phyloP scores from a whole-genome alignment of 1,140 invertebrate species.

The Chlorops oryzae region DNA sequence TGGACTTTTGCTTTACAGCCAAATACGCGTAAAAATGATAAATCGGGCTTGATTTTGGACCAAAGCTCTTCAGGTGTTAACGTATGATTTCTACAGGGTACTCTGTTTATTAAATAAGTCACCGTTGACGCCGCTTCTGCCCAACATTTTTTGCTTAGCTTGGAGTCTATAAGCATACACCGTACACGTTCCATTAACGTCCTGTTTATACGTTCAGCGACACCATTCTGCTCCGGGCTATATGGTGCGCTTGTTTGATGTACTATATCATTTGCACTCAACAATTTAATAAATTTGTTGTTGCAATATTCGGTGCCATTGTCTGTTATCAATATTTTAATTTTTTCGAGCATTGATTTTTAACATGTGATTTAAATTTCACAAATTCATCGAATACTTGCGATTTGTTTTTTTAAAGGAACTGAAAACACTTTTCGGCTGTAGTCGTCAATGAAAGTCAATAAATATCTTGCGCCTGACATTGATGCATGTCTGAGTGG shows the following conservation, averaged over 20 bases:
- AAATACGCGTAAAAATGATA: constrained; percentile 33
- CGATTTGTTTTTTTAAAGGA: constrained; percentile 7
- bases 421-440: constrained; percentile 41
- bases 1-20: constrained; percentile 33
- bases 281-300: too few relatives aligned
- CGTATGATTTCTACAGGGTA: constrained; percentile 4
- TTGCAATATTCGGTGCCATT: too few relatives aligned
- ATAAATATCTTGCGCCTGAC: constrained; percentile 7
- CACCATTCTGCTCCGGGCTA: constrained; percentile 32
- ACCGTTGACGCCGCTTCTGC: too few relatives aligned
- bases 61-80: constrained; percentile 22
- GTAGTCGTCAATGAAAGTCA: constrained; percentile 49
- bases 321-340: too few relatives aligned
- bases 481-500: too few relatives aligned
- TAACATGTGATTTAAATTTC: constrained; percentile 25
- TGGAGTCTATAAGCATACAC: background rate
- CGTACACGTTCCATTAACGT: constrained; percentile 25
- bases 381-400: constrained; percentile 21
- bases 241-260: constrained; percentile 22
- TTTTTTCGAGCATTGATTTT: constrained; percentile 10
- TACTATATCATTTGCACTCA: constrained; percentile 3
- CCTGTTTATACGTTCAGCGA: constrained; percentile 26
- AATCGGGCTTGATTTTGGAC: constrained; percentile 25
- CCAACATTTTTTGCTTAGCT: too few relatives aligned
- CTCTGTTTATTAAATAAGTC: too few relatives aligned